These are phyloP conservation scores for Dicranocentrus wangi DNA, from an alignment of 2,888 invertebrate genomes.

Conservation along the genomic window DNA sequence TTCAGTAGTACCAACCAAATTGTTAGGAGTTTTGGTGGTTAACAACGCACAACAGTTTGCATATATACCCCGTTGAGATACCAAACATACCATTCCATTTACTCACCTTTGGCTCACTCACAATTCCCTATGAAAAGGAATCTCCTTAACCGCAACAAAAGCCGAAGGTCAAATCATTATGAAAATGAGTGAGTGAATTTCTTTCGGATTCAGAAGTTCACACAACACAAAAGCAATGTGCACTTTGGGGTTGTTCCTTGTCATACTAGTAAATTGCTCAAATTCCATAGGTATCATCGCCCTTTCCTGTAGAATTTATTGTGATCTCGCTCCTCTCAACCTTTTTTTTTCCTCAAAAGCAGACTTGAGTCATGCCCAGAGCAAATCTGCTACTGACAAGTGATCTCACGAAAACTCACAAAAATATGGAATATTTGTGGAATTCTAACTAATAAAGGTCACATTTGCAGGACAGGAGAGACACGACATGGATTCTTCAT, in stretches of 20 bases:
- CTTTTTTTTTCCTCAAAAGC: neutral
- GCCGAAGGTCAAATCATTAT: neutral
- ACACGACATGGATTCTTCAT: no score
- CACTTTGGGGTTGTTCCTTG: neutral
- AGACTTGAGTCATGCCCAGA: no score
- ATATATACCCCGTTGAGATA: constrained; percentile 9
- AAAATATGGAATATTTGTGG: no score
- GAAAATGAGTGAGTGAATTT: constrained; percentile 12
- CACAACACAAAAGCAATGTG: no score
- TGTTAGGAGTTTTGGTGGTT: neutral
- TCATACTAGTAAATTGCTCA: neutral
- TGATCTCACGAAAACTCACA: no score
- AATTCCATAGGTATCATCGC: constrained; percentile 44
- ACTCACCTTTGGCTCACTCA: constrained; percentile 39
- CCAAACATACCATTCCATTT: constrained; percentile 36
- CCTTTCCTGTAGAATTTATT: no score
- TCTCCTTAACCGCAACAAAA: neutral
- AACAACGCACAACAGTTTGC: neutral
- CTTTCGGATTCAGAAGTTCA: no score
- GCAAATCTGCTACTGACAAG: no score
- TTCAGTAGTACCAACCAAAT: neutral
- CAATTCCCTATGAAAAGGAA: neutral
- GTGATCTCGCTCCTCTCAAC: neutral
- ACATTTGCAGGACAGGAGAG: no score
- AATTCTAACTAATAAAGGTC: no score